These are phyloP conservation scores for Diaprepes abbreviatus DNA, from an alignment of 2,888 invertebrate genomes.

Conservation along the genomic window DNA sequence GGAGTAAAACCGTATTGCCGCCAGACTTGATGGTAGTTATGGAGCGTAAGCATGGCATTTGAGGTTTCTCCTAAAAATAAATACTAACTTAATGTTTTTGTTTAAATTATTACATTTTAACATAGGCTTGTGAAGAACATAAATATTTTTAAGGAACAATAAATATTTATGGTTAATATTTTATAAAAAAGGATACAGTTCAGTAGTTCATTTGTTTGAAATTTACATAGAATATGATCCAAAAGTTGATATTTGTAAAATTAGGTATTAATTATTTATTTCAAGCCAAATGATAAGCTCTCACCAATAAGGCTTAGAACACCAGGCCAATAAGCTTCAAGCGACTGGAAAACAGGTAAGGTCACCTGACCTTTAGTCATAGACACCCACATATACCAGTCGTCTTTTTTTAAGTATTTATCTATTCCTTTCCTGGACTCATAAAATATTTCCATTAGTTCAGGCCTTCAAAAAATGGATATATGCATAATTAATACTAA, in stretches of 20 bases:
- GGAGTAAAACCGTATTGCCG: conserved; percentile 98
- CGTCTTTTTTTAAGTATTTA: conserved; percentile 90
- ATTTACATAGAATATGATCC: no score
- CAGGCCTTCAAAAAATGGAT: conserved; percentile 70
- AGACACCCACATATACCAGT: conserved; percentile 99
- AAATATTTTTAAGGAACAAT: no score
- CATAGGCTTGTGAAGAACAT: no score
- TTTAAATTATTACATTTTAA: no score
- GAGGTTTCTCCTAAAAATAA: conserved; percentile 86
- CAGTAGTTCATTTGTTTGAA: not conserved
- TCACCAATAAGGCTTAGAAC: conserved; percentile 85
- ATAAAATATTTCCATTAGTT: conserved; percentile 91
- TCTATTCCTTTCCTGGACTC: conserved; percentile 84
- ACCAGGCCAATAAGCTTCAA: conserved; percentile 99
- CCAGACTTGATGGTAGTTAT: conserved; percentile 97
- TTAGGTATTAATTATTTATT: no score
- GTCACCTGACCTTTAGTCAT: conserved; percentile 97
- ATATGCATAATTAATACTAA: not conserved
- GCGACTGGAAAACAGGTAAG: conserved; percentile 96
- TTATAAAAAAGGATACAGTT: not conserved
- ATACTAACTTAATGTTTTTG: no score
- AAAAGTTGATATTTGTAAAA: no score
- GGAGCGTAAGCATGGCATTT: conserved; percentile 91
- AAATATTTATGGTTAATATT: no score
- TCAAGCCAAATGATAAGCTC: no score